Evolutionary conservation across 2,113 vertebrate species (phyloP), one percentile per base, ranked within the genome.

Genomic region (Macaca nemestrina): DNA sequence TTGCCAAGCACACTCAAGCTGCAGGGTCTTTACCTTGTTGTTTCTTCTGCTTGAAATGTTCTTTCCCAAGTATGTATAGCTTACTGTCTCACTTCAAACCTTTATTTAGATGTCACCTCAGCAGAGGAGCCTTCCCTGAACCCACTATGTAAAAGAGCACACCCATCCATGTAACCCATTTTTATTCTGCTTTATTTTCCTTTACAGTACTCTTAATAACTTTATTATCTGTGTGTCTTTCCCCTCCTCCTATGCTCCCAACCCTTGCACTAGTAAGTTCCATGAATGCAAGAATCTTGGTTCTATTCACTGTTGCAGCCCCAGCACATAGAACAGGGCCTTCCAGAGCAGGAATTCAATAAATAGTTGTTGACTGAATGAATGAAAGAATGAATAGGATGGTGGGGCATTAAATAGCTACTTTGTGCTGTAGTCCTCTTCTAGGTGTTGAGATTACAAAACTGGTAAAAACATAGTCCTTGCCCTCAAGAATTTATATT

Each of bases 81-180:
- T 93, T 22, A 30, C 2, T 88, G 75, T 88, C 11, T 67, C 23
- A 86, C 35, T 38, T 84, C 25, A 72, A 18, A 40, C 76, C 78
- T 94, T n/a, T 79, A 23, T 59, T 89, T 81, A 88, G 2, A 59
- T 84, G 45, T 81, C 10, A 88, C 35, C 48, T 88, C 50, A 88
- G 67, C 43, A 81, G 85, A 94, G 59, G 23, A n/a, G 55, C 55
- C n/a, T 95, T 97, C 72, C 45, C 45, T 83, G 78, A 90, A 64
- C 18, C 7, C 23, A 27, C 10, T 52, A 7, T 90, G 9, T 85
- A 78, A 91, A 91, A 85, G 86, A 93, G 40, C 82, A 88, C 20
- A 94, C 6, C 64, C 75, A 40, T 14, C 45, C 40, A 52, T 12
- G 14, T 76, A 40, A 84, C 27, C 57, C 32, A 55, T 32, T 52